A percentile compares a stretch with the other conserved stretches of the same genome.
Conservation (phyloP, 2,113 vertebrate genomes). For the Ameiurus melas region DNA sequence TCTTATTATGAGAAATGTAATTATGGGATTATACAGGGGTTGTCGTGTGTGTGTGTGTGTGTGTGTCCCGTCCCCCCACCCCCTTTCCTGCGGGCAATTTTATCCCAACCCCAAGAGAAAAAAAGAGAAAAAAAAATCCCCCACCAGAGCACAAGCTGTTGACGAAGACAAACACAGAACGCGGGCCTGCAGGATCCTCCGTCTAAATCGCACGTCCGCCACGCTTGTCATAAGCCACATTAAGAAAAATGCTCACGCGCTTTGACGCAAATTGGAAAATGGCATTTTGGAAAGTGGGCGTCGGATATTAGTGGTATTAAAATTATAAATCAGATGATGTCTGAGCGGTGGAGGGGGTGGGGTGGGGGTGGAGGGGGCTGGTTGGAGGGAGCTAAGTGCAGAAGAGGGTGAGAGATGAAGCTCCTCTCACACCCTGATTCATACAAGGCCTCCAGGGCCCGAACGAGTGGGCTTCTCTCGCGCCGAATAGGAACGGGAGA, state of each 20-base stretch:
- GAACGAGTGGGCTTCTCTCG: conserved; percentile 4
- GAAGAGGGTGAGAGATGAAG: conserved; percentile 38
- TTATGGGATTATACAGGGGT: conserved; percentile 51
- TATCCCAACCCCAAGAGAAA: background rate
- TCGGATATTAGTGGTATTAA: conserved; percentile 92
- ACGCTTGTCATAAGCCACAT: conserved; percentile 85
- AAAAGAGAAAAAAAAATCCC: too few species aligned
- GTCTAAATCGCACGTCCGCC: conserved; percentile 83
- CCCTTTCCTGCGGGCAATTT: conserved; percentile 65
- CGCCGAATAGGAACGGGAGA: conserved; percentile 15
- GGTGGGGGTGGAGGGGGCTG: too few species aligned
- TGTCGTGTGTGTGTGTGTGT: too few species aligned
- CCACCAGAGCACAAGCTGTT: conserved; percentile 58
- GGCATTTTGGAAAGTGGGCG: conserved; percentile 82
- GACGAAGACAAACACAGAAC: conserved; percentile 79
- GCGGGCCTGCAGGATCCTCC: conserved; percentile 73
- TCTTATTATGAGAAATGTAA: conserved; percentile 73
- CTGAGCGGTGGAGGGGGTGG: conserved; percentile 52
- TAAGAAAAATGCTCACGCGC: conserved; percentile 85
- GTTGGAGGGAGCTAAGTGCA: background rate
- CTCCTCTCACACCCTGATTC: conserved; percentile 39
- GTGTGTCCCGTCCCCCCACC: too few species aligned
- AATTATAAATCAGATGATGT: conserved; percentile 87
- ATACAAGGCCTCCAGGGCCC: conserved; percentile 27
- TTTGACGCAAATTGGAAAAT: conserved; percentile 93